Base-by-base conservation (phyloP, 2,797 vertebrate species). In the Meda fulgida region DNA sequence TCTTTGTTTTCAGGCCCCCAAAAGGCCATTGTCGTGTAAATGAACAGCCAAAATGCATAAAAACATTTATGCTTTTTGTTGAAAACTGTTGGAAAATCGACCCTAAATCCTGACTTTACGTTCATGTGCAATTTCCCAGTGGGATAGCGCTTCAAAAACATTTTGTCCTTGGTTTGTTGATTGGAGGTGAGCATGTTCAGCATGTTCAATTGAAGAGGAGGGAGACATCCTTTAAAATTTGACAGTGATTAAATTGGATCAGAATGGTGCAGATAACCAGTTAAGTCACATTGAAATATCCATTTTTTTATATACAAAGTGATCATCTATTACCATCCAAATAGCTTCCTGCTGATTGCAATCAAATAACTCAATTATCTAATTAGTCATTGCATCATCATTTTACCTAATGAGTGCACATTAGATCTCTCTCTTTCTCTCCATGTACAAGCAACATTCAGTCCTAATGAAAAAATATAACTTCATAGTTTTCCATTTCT, bases 291-390 rank as follows among this genome's bases (percentile, higher is more conserved):
- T 78, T n/a, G 31, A 80, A 71, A 82, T 77, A 70, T 71, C 38
- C 51, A 7, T 77, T 65, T 84, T 43, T 43, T 38, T 46, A 23
- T 87, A 58, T 71, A 58, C 65, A 26, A 65, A 84, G 69, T 55
- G 53, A 81, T 78, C 72, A 84, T 84, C 82, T 65, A 78, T 84
- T 78, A 87, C 40, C 78, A 65, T 81, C 83, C 83, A 81, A 71
- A 77, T 55, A 82, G 66, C 79, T 70, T 77, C 53, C 72, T 81
- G 71, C 46, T 87, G 82, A 84, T 55, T 55, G 53, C 80, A 81
- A 84, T 87, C 78, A 82, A 82, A 81, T 85, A 85, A 87, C 79
- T 77, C 60, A 77, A 85, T 87, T 87, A 85, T 81, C 78, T 78
- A 70, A 87, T 82, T 82, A 78, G 19, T 26, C 55, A 67, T 72